Conservation (phyloP, 2,113 vertebrate genomes). For the Phrynosoma blainvillii region DNA sequence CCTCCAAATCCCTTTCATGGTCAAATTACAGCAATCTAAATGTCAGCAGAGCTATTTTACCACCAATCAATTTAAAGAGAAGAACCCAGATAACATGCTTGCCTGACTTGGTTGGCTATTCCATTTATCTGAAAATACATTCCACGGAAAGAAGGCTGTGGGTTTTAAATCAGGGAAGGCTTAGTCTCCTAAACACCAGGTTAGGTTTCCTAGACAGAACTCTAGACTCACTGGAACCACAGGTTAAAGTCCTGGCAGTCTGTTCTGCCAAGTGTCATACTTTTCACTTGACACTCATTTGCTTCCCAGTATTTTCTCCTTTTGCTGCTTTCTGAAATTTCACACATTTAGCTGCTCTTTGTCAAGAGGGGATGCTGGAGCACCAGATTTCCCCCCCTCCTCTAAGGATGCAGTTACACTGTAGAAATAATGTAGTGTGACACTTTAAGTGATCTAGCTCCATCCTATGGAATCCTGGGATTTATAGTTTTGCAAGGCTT, state of each 20-base stretch:
- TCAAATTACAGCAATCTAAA: slow-evolving; percentile 36
- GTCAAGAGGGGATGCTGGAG: not conserved
- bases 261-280: slow-evolving; percentile 46
- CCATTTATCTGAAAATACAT: slow-evolving; percentile 57
- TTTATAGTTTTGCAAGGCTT: no score
- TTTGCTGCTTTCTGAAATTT: slow-evolving; percentile 34
- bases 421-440: no score
- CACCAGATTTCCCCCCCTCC: not conserved
- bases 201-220: slow-evolving; percentile 64
- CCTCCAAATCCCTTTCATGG: slow-evolving; percentile 28
- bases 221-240: slow-evolving; percentile 71
- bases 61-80: slow-evolving; percentile 56
- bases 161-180: slow-evolving; percentile 67
- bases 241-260: slow-evolving; percentile 66
- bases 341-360: not conserved
- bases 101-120: slow-evolving; percentile 48
- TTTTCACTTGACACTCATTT: slow-evolving; percentile 27
- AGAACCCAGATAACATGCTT: slow-evolving; percentile 61
- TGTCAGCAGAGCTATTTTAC: slow-evolving; percentile 67
- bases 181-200: slow-evolving; percentile 66
- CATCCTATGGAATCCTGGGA: no score
- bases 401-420: not conserved
- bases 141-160: slow-evolving; percentile 63
- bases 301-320: slow-evolving; percentile 28
- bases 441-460: no score